These are phyloP conservation scores for Anguilla pacifica DNA, from an alignment of 2,797 vertebrate species.

Conservation along the genomic window DNA sequence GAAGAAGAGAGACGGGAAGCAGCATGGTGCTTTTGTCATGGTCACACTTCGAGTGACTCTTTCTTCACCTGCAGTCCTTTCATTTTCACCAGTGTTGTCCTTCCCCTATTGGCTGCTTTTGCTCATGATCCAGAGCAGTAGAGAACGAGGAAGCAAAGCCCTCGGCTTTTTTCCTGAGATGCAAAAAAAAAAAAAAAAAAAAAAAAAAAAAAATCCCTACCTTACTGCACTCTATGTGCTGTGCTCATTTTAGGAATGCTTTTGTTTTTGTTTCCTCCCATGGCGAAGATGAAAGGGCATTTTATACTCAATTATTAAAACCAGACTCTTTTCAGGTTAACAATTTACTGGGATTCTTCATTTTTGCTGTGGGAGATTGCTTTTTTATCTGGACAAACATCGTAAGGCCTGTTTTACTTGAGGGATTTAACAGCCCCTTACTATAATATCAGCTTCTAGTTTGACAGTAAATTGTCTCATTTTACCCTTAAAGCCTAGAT, in stretches of 20 bases:
- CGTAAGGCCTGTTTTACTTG: neutral
- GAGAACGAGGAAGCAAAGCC: neutral
- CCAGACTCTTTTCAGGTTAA: conserved; percentile 7
- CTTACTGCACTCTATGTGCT: neutral
- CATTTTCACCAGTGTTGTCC: neutral
- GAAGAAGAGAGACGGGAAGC: neutral
- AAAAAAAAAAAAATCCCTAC: neutral
- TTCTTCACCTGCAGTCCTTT: neutral
- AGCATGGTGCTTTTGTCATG: neutral
- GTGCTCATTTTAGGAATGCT: neutral
- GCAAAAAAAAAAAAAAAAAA: neutral
- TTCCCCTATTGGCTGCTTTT: neutral
- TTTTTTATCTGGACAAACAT: neutral
- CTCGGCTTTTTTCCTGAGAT: neutral
- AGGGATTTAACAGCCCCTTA: neutral
- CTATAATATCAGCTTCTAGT: neutral
- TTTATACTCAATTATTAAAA: neutral
- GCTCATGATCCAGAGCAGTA: neutral
- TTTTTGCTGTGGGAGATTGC: neutral
- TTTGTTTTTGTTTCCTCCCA: neutral
- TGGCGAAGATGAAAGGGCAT: neutral
- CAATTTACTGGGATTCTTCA: neutral
- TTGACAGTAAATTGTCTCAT: neutral
- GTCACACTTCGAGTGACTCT: neutral
- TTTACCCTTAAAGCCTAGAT: neutral